Evolutionary conservation across 1,140 invertebrate species (phyloP).

Genomic region (Phymastichus coffea): DNA sequence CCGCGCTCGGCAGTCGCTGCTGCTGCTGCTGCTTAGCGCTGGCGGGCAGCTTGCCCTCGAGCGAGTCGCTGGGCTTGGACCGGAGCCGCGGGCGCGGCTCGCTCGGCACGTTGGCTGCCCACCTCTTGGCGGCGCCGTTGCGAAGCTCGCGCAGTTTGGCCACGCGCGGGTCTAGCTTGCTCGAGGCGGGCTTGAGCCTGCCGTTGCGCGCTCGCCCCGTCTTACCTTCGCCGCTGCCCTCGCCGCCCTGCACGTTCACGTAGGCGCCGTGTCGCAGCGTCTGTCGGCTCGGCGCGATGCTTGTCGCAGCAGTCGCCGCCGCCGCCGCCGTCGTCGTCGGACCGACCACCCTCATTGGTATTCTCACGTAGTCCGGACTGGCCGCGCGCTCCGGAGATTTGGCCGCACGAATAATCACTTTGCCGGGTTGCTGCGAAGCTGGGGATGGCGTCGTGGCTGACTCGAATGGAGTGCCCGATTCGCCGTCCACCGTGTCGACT

Average conservation of each 20-base stretch:
- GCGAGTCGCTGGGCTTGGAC: not conserved
- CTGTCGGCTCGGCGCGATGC: conserved; percentile 33
- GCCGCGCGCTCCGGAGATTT: conserved; percentile 58
- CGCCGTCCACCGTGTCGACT: conserved; percentile 51
- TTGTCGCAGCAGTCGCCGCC: conserved; percentile 46
- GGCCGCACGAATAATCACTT: conserved; percentile 65
- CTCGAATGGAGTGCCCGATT: conserved; percentile 35
- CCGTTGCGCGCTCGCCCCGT: conserved; percentile 6
- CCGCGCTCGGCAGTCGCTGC: not conserved
- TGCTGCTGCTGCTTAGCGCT: not conserved
- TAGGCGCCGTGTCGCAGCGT: conserved; percentile 64
- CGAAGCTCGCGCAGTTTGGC: not conserved
- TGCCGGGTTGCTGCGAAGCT: conserved; percentile 57
- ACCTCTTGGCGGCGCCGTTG: not conserved
- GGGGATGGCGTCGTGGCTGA: conserved; percentile 33
- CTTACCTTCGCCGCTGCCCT: conserved; percentile 51
- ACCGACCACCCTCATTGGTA: conserved; percentile 61
- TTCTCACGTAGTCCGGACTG: conserved; percentile 64
- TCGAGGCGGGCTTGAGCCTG: not conserved
- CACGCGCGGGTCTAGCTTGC: not conserved
- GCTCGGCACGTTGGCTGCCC: not conserved
- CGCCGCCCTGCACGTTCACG: conserved; percentile 68
- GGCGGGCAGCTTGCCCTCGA: not conserved
- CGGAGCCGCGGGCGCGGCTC: not conserved
- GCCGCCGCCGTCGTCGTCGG: conserved; percentile 56